Evolutionary conservation across 2,113 vertebrate genomes (phyloP).

Genomic region (Arizona elegans): DNA sequence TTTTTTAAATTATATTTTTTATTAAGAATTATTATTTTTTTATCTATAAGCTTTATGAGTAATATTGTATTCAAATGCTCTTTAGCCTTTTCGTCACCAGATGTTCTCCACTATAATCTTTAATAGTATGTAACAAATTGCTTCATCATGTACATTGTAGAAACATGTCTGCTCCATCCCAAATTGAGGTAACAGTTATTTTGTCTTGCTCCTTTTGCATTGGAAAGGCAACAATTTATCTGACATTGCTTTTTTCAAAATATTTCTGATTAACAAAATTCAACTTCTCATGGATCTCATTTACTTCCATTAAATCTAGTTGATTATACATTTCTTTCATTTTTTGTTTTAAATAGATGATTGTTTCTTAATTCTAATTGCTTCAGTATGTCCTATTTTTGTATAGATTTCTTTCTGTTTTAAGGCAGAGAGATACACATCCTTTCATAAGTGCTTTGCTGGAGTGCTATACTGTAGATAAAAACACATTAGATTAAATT

Average conservation of each 20-base stretch:
- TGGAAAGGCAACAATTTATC: not conserved
- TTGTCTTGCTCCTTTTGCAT: not conserved
- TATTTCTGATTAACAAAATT: not conserved
- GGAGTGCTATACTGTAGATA: not conserved
- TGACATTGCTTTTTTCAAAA: not conserved
- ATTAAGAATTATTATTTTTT: not conserved
- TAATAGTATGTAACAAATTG: not conserved
- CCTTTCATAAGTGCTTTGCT: not conserved
- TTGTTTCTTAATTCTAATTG: not conserved
- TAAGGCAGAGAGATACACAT: not conserved
- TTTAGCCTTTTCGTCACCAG: not conserved
- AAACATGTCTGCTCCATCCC: not conserved
- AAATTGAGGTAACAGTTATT: not conserved
- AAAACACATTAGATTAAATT: not conserved
- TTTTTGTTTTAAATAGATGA: not conserved
- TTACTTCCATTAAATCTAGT: not conserved
- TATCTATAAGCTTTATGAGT: not conserved
- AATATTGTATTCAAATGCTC: not conserved
- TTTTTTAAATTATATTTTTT: not conserved
- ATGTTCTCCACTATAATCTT: not conserved
- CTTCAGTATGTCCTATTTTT: not conserved
- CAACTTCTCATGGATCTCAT: not conserved
- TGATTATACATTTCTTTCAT: not conserved
- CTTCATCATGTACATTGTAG: not conserved
- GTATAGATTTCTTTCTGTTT: not conserved